These are phyloP conservation scores for Sebastes umbrosus DNA, from an alignment of 2,797 vertebrate genomes.

Conservation along the genomic window DNA sequence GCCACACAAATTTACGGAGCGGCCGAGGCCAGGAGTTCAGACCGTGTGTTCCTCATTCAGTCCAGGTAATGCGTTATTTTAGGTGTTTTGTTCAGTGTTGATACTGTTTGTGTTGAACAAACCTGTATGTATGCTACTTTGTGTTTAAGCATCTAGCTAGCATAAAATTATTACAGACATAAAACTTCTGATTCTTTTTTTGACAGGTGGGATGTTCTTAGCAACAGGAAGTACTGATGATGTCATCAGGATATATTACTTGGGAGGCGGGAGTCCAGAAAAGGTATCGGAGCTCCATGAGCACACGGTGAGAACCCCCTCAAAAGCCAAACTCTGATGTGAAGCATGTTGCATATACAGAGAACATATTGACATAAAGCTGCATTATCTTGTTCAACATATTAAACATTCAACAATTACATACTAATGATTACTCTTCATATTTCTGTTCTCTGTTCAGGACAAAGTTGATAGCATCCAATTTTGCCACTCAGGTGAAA, in stretches of 20 bases:
- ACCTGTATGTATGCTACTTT: neutral
- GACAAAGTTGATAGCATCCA: conserved; percentile 99
- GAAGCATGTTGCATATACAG: neutral
- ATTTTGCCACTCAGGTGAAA: conserved; percentile 92
- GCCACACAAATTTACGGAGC: conserved; percentile 94
- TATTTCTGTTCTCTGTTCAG: conserved; percentile 70
- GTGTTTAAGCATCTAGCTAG: neutral
- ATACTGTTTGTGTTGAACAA: neutral
- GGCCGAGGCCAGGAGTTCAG: conserved; percentile 93
- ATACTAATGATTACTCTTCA: neutral
- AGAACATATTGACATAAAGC: neutral
- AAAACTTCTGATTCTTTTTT: neutral
- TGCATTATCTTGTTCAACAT: neutral
- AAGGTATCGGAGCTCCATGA: conserved; percentile 95
- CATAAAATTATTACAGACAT: neutral
- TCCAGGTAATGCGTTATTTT: conserved; percentile 83
- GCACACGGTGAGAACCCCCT: conserved; percentile 87
- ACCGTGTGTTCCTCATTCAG: conserved; percentile 98
- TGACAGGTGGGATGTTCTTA: conserved; percentile 95
- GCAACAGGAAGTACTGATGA: conserved; percentile 98
- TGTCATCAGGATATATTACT: conserved; percentile 96
- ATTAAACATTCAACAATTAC: neutral
- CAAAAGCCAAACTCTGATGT: neutral
- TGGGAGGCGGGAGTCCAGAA: conserved; percentile 93
- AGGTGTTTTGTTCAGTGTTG: neutral